Evolutionary conservation across 2,113 vertebrate genomes (phyloP).

Genomic region (Salminus brasiliensis): DNA sequence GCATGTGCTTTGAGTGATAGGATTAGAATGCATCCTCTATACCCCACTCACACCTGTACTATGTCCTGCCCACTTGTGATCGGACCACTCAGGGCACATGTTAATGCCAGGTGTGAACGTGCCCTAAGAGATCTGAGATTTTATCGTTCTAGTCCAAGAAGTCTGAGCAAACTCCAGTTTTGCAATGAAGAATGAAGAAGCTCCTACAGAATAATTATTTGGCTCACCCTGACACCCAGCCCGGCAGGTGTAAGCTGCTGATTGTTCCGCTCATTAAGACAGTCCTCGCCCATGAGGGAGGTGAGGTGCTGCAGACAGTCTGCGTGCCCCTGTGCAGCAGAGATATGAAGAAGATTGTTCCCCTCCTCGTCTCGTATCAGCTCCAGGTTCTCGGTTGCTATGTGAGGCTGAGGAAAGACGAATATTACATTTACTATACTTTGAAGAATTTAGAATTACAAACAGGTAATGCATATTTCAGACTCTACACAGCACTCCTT

Average conservation of each 20-base stretch:
- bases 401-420: constrained; percentile 82
- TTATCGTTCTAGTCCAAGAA: background rate
- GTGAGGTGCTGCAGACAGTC: constrained; percentile 98
- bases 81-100: too few relatives aligned
- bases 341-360: constrained; percentile 94
- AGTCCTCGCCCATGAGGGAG: constrained; percentile 96
- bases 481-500: constrained; percentile 58
- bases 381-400: constrained; percentile 95
- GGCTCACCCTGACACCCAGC: constrained; percentile 90
- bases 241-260: constrained; percentile 93
- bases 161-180: too few relatives aligned
- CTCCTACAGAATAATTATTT: background rate
- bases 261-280: constrained; percentile 89
- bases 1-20: too few relatives aligned
- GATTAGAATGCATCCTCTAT: too few relatives aligned
- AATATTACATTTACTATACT: background rate
- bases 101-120: too few relatives aligned
- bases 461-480: background rate
- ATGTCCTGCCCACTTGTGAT: too few relatives aligned
- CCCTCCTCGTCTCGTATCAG: constrained; percentile 88
- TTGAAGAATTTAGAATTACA: background rate
- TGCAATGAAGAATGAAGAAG: background rate
- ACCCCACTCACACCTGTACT: too few relatives aligned
- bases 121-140: too few relatives aligned
- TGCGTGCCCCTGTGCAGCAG: constrained; percentile 88